Evolutionary conservation across 2,888 invertebrate species (phyloP).

Genomic region (Oscheius sp.): DNA sequence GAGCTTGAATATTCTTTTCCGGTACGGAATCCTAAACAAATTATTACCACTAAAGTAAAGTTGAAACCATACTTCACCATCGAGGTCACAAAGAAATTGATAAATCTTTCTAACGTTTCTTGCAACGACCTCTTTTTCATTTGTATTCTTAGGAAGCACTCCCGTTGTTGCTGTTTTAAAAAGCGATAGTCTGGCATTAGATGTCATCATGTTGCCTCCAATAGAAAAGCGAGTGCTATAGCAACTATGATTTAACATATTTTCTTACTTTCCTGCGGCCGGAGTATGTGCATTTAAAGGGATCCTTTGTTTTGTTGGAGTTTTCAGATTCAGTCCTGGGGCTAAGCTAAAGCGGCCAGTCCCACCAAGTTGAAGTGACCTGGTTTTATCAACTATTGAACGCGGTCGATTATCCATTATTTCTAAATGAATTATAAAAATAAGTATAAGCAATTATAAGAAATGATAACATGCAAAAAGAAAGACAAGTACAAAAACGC

Average conservation of each 20-base stretch:
- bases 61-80: conserved; percentile 18
- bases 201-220: not conserved
- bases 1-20: conserved; percentile 7
- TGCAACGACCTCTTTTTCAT: conserved; percentile 5
- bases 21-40: not conserved
- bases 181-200: not conserved
- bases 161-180: not conserved
- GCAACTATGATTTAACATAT: not conserved
- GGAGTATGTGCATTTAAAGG: not conserved
- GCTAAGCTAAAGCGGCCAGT: not conserved
- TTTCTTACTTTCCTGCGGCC: not conserved
- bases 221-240: not conserved
- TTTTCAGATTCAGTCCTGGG: not conserved
- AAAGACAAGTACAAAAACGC: too few relatives aligned
- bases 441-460: too few relatives aligned
- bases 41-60: not conserved
- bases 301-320: conserved; percentile 11
- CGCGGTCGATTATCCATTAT: too few relatives aligned
- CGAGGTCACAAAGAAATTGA: not conserved
- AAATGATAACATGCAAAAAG: too few relatives aligned
- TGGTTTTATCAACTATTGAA: too few relatives aligned
- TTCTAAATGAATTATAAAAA: too few relatives aligned
- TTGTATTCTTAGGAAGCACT: conserved; percentile 20
- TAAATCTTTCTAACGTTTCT: conserved; percentile 22
- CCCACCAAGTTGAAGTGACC: too few relatives aligned